phyloP scores from a whole-genome alignment of 2,888 invertebrate species.

The Xanthorhoe designata region DNA sequence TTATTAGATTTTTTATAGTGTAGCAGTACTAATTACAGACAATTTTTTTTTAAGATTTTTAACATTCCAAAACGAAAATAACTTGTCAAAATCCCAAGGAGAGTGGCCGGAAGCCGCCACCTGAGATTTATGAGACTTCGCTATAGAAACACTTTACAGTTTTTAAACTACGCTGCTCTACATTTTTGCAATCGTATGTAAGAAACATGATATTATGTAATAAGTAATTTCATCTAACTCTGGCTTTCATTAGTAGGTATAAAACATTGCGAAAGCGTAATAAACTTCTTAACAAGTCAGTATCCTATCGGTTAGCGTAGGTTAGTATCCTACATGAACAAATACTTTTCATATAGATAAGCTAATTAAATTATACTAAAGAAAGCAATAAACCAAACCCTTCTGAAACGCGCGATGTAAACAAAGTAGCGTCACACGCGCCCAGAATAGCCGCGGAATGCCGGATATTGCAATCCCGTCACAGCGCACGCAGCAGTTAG shows the following conservation, averaged over 20 bases:
- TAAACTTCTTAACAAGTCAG: no score
- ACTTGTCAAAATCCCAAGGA: slow-evolving; percentile 13
- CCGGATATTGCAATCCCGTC: slow-evolving; percentile 76
- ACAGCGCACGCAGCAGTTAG: slow-evolving; percentile 8
- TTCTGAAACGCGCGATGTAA: slow-evolving; percentile 56
- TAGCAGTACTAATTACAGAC: neutral
- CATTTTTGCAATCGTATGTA: slow-evolving; percentile 23
- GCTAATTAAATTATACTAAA: slow-evolving; percentile 44
- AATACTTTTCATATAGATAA: neutral
- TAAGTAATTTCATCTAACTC: neutral
- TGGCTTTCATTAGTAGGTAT: no score
- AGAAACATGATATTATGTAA: neutral
- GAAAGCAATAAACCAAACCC: slow-evolving; percentile 18
- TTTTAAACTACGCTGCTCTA: slow-evolving; percentile 1
- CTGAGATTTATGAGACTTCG: slow-evolving; percentile 13
- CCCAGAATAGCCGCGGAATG: slow-evolving; percentile 80
- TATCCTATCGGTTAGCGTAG: no score
- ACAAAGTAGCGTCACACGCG: slow-evolving; percentile 75
- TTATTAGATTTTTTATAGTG: neutral
- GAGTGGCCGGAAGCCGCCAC: slow-evolving; percentile 18
- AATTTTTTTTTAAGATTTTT: neutral
- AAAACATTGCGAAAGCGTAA: neutral
- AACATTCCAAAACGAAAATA: slow-evolving; percentile 1
- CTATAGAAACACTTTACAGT: neutral
- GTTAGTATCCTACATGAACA: neutral